Percentiles rank a stretch among this genome's conserved stretches.
These are phyloP conservation scores for Aldabrachelys gigantea DNA, from an alignment of 2,113 vertebrate genomes.

Conservation along the genomic window DNA sequence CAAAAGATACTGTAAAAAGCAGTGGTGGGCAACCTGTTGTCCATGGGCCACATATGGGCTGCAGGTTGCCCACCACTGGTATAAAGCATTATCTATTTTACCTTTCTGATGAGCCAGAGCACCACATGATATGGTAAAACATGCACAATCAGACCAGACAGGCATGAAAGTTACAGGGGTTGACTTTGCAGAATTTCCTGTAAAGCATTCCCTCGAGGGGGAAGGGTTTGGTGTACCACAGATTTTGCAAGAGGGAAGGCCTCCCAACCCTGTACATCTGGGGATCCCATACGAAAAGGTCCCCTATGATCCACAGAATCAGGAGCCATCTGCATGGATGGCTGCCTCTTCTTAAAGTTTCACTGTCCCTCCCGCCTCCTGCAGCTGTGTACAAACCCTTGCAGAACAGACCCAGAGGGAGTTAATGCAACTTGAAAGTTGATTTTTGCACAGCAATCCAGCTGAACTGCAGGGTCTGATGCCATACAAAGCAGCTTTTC, in stretches of 20 bases:
- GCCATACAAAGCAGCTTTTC: background rate
- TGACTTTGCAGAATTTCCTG: background rate
- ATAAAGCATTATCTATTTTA: background rate
- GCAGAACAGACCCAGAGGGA: background rate
- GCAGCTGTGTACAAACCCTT: fast-evolving
- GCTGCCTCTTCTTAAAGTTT: background rate
- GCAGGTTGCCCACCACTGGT: background rate
- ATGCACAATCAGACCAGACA: fast-evolving
- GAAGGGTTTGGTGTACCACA: background rate
- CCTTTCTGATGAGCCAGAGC: background rate
- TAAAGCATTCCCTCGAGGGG: background rate
- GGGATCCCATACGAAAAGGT: background rate
- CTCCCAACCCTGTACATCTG: background rate
- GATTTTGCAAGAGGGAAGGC: background rate
- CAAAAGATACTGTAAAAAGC: background rate
- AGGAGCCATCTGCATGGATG: fast-evolving
- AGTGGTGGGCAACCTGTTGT: too few species aligned
- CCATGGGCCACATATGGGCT: too few species aligned
- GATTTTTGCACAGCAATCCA: background rate
- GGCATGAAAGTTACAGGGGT: fast-evolving
- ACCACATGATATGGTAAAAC: fast-evolving
- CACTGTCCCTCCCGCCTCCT: background rate
- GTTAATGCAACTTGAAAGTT: background rate
- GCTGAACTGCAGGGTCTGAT: background rate
- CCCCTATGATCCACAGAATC: fast-evolving